These are phyloP conservation scores for Pedicia rivosa DNA, from an alignment of 2,888 invertebrate genomes.

Conservation along the genomic window DNA sequence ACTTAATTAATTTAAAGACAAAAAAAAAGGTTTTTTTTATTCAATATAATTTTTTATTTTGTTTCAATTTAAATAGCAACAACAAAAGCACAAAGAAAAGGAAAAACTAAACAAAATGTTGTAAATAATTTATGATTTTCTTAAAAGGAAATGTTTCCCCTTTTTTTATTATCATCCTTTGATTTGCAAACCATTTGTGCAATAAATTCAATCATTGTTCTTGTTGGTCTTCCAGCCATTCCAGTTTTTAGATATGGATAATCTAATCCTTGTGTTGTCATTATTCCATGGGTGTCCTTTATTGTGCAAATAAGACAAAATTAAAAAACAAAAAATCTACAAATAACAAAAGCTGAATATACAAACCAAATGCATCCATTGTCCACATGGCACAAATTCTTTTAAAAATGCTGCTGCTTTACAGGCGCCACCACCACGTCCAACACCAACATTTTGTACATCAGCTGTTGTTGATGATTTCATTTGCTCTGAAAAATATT, in stretches of 20 bases:
- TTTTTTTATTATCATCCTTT: too few relatives aligned
- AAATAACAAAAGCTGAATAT: too few relatives aligned
- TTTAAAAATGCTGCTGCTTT: slow-evolving; percentile 64
- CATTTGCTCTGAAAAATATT: slow-evolving; percentile 45
- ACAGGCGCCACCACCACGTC: slow-evolving; percentile 41
- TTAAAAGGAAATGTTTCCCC: too few relatives aligned
- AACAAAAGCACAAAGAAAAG: too few relatives aligned
- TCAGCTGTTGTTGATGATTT: slow-evolving; percentile 33
- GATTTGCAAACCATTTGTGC: slow-evolving; percentile 36
- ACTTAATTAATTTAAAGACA: too few relatives aligned
- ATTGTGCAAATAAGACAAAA: slow-evolving; percentile 1
- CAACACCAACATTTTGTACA: slow-evolving; percentile 36
- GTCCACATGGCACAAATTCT: slow-evolving; percentile 50
- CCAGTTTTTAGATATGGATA: slow-evolving; percentile 43
- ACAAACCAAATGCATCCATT: slow-evolving; percentile 60
- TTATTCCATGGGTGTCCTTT: slow-evolving; percentile 54
- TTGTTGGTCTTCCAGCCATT: slow-evolving; percentile 63
- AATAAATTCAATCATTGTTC: slow-evolving; percentile 56
- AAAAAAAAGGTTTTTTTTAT: not conserved
- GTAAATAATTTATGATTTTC: not conserved
- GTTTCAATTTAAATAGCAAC: not conserved
- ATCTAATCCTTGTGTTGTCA: slow-evolving; percentile 46
- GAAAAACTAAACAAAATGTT: not conserved
- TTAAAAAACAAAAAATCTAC: too few relatives aligned
- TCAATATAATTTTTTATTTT: not conserved